phyloP scores from a whole-genome alignment of 2,113 vertebrate genomes.

The Indicator indicator region DNA sequence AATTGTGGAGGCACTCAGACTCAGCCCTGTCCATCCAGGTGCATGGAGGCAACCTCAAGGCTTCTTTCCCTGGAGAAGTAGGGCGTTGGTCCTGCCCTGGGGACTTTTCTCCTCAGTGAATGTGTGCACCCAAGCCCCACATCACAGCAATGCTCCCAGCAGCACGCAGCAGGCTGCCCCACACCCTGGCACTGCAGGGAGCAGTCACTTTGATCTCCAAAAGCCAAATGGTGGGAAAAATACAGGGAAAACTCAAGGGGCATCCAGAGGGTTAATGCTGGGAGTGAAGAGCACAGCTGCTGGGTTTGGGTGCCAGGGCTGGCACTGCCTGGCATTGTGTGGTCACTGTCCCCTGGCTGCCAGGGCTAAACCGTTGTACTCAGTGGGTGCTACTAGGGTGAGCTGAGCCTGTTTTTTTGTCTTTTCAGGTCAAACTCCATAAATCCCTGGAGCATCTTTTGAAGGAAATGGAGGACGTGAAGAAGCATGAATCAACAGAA shows the following conservation, averaged over 20 bases:
- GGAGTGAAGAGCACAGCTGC: not conserved
- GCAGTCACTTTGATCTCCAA: not conserved
- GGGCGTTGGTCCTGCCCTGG: not conserved
- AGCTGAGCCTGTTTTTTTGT: not conserved
- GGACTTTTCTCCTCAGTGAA: fast-evolving
- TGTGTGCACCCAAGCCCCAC: not conserved
- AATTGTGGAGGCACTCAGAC: not conserved
- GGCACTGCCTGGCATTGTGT: not conserved
- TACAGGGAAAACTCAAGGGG: fast-evolving
- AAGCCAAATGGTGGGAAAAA: not conserved
- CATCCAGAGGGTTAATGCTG: not conserved
- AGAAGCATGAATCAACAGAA: not conserved
- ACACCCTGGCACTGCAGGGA: fast-evolving
- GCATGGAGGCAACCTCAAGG: not conserved
- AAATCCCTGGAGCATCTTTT: conserved; percentile 33
- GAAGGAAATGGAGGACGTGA: conserved; percentile 17
- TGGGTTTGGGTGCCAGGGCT: not conserved
- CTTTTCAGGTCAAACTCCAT: conserved; percentile 56
- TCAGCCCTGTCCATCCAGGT: fast-evolving
- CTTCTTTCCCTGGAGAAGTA: not conserved
- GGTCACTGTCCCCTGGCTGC: not conserved
- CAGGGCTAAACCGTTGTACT: too few relatives aligned
- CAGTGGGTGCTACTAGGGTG: not conserved
- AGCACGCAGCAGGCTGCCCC: fast-evolving
- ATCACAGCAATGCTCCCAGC: not conserved